A percentile compares a stretch with the other conserved stretches of the same genome.
These are phyloP conservation scores for Polypedilum vanderplanki DNA, from an alignment of 1,140 invertebrate genomes.

Conservation along the genomic window DNA sequence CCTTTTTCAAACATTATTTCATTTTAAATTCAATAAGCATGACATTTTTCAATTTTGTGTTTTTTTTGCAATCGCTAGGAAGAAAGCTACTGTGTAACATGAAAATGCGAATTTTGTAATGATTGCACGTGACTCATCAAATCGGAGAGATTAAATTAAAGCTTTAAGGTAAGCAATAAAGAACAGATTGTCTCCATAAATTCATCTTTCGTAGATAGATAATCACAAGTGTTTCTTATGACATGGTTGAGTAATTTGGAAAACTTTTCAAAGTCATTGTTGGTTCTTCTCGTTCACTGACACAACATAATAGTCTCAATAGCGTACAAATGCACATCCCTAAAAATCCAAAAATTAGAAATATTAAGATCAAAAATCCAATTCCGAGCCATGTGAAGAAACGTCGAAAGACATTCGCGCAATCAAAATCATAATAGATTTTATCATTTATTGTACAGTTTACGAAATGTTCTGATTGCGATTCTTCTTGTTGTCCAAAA, in stretches of 20 bases:
- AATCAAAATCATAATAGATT: background rate
- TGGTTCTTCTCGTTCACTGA: background rate
- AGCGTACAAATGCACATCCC: background rate
- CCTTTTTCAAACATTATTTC: too few relatives aligned
- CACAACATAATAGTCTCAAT: background rate
- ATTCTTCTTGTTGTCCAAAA: background rate
- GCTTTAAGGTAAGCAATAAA: too few relatives aligned
- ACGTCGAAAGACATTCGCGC: background rate
- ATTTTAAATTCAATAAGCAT: too few relatives aligned
- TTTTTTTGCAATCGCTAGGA: too few relatives aligned
- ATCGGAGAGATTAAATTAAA: too few relatives aligned
- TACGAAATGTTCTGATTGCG: background rate
- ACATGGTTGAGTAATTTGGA: background rate
- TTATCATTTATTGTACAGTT: background rate
- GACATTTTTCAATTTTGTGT: too few relatives aligned
- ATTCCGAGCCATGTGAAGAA: background rate
- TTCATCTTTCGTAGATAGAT: too few relatives aligned
- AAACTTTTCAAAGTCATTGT: background rate
- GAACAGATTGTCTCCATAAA: too few relatives aligned
- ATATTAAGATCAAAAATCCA: background rate
- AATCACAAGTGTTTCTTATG: background rate
- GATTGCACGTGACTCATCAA: too few relatives aligned
- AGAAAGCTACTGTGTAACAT: too few relatives aligned
- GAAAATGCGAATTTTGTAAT: too few relatives aligned
- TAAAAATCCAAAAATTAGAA: background rate